These are phyloP conservation scores for Heterochromis multidens DNA, from an alignment of 2,113 vertebrate species.

Conservation along the genomic window DNA sequence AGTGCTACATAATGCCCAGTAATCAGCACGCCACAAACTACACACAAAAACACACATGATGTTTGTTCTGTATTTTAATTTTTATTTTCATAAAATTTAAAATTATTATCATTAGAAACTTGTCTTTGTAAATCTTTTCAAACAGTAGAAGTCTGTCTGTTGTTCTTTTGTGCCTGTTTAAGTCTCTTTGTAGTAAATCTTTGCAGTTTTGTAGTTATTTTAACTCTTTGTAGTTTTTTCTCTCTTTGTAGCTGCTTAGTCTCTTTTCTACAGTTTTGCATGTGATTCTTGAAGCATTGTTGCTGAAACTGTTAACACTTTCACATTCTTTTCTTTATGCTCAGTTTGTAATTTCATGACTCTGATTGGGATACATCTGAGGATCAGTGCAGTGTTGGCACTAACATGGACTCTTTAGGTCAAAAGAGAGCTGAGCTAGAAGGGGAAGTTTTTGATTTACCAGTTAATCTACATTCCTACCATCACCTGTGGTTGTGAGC, in stretches of 20 bases:
- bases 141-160: neutral
- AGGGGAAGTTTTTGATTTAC: too few species aligned
- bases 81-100: too few species aligned
- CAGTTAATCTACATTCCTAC: neutral
- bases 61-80: too few species aligned
- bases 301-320: neutral
- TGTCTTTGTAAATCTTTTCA: neutral
- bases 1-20: neutral
- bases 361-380: neutral
- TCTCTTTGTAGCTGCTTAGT: neutral
- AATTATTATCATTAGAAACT: neutral
- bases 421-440: neutral
- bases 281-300: too few species aligned
- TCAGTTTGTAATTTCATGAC: neutral
- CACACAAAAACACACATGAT: neutral
- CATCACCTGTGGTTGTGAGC: neutral
- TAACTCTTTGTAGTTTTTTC: accelerated
- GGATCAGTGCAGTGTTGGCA: neutral
- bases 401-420: neutral
- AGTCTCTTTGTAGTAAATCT: neutral
- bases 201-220: too few species aligned
- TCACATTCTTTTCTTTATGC: neutral
- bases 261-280: too few species aligned
- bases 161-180: neutral
- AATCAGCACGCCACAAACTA: neutral